Conservation (phyloP, 2,888 invertebrate species). For the Habroteleia sp. region DNA sequence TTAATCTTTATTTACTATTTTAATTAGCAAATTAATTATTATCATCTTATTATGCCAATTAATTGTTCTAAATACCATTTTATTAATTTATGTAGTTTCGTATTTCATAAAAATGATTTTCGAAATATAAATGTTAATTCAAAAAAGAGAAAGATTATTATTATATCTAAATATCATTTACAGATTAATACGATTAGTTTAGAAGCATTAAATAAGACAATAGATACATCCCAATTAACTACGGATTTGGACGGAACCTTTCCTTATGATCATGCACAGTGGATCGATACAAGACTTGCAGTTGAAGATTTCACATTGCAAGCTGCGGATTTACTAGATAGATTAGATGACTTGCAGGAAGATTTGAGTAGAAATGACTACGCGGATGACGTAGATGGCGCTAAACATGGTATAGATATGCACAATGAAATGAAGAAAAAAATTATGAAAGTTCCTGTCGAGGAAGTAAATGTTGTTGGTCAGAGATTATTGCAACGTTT, state of each 20-base stretch:
- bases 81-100: too few species aligned
- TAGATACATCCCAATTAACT: constrained; percentile 96
- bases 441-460: constrained; percentile 95
- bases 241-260: constrained; percentile 96
- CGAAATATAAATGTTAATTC: too few species aligned
- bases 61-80: too few species aligned
- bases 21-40: too few species aligned
- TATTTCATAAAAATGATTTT: too few species aligned
- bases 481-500: constrained; percentile 86
- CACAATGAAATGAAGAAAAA: constrained; percentile 97
- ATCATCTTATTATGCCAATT: too few species aligned
- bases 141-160: too few species aligned
- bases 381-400: constrained; percentile 96
- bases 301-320: constrained; percentile 98
- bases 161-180: too few species aligned
- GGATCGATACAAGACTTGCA: constrained; percentile 97
- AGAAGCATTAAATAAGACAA: constrained; percentile 95
- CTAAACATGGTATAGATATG: constrained; percentile 94
- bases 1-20: too few species aligned
- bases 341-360: constrained; percentile 95
- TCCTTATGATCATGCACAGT: constrained; percentile 97
- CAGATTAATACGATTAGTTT: constrained; percentile 98
- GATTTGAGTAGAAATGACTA: constrained; percentile 96
- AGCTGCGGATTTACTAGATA: constrained; percentile 94
- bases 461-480: constrained; percentile 95